Evolutionary conservation across 2,797 vertebrate genomes (phyloP).

Genomic region (Nyctibius grandis): DNA sequence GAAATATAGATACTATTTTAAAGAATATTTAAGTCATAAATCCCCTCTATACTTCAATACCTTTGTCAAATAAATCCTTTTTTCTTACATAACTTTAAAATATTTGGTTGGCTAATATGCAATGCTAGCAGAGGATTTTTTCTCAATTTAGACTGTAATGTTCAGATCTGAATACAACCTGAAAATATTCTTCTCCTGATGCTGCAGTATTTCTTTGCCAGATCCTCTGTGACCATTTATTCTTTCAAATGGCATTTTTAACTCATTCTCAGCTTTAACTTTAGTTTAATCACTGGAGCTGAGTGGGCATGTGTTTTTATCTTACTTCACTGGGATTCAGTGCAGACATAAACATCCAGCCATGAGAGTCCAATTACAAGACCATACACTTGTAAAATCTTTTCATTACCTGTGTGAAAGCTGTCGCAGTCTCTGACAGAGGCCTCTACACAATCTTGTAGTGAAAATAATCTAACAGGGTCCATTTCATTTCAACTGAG

Average conservation of each 20-base stretch:
- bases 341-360: neutral
- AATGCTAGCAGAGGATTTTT: neutral
- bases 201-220: neutral
- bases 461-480: neutral
- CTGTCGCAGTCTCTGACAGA: neutral
- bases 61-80: neutral
- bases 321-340: neutral
- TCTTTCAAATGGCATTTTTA: neutral
- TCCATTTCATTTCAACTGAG: neutral
- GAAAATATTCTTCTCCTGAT: neutral
- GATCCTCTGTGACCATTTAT: neutral
- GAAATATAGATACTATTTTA: neutral
- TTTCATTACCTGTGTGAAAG: neutral
- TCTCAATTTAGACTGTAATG: neutral
- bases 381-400: neutral
- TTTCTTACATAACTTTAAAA: neutral
- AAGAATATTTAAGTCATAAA: neutral
- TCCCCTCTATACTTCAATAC: neutral
- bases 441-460: neutral
- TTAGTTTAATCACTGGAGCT: neutral
- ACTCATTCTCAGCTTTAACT: neutral
- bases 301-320: neutral
- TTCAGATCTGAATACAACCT: neutral
- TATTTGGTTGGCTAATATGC: neutral
- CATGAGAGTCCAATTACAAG: neutral